phyloP scores from a whole-genome alignment of 2,113 vertebrate genomes.

The Circaetus gallicus region DNA sequence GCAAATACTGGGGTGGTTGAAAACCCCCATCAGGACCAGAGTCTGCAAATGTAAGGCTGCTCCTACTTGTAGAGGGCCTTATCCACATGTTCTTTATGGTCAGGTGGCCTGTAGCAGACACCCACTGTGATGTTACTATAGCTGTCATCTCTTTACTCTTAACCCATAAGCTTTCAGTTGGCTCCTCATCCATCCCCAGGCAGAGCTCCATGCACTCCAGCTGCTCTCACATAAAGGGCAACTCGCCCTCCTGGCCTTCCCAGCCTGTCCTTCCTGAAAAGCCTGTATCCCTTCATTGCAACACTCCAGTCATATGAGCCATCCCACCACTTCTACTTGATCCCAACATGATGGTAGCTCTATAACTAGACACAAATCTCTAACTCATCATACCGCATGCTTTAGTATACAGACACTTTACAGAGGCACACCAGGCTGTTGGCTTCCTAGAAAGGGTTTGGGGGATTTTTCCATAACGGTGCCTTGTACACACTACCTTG shows the following conservation, averaged over 20 bases:
- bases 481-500: not conserved
- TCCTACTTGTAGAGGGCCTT: not conserved
- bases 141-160: not conserved
- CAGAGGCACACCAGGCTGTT: not conserved
- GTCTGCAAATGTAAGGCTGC: not conserved
- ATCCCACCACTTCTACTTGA: not conserved
- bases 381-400: not conserved
- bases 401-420: not conserved
- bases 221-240: not conserved
- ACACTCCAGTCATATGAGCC: not conserved
- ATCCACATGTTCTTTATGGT: not conserved
- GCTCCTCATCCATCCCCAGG: not conserved
- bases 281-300: not conserved
- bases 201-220: not conserved
- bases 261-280: not conserved
- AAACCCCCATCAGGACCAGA: not conserved
- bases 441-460: not conserved
- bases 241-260: not conserved
- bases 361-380: not conserved
- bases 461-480: not conserved
- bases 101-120: not conserved
- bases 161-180: not conserved
- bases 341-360: not conserved
- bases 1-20: not conserved
- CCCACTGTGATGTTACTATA: not conserved